These are phyloP conservation scores for Macropodus opercularis DNA, from an alignment of 2,797 vertebrate genomes.

Conservation along the genomic window DNA sequence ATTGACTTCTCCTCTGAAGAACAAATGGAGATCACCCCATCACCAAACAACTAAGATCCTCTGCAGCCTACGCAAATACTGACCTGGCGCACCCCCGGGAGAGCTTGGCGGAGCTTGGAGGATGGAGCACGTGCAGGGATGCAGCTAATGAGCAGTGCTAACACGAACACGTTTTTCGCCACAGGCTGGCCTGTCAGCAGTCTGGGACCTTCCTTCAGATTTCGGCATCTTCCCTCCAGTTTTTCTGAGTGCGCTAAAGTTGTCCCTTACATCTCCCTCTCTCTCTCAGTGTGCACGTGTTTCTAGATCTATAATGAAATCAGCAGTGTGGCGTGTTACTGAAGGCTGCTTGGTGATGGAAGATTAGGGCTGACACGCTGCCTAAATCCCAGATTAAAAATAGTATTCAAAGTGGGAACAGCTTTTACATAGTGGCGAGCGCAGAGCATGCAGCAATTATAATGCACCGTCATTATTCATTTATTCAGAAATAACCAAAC, in stretches of 20 bases:
- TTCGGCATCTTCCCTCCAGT: slow-evolving; percentile 42
- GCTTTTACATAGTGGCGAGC: slow-evolving; percentile 12
- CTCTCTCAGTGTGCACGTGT: slow-evolving; percentile 39
- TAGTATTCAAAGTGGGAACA: slow-evolving; percentile 51
- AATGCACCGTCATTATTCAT: slow-evolving; percentile 17
- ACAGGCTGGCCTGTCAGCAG: slow-evolving; percentile 61
- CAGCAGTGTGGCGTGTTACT: slow-evolving; percentile 60
- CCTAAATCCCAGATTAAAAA: slow-evolving; percentile 63
- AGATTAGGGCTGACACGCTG: slow-evolving; percentile 59
- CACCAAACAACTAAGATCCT: slow-evolving; percentile 52
- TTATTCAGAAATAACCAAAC: slow-evolving; percentile 14
- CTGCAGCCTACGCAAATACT: slow-evolving; percentile 52
- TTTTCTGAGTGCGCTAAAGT: slow-evolving; percentile 40
- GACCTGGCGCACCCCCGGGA: slow-evolving; percentile 52
- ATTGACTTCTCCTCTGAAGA: slow-evolving; percentile 60
- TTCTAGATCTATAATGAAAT: slow-evolving; percentile 80
- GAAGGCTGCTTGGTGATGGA: slow-evolving; percentile 58
- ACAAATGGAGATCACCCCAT: slow-evolving; percentile 47
- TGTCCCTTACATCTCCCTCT: slow-evolving; percentile 4
- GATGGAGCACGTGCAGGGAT: slow-evolving; percentile 44
- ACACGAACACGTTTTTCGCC: slow-evolving; percentile 55
- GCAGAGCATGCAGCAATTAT: slow-evolving; percentile 5
- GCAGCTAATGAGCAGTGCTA: slow-evolving; percentile 66
- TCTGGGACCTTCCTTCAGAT: slow-evolving; percentile 53
- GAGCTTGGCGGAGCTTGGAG: slow-evolving; percentile 33